Evolutionary conservation across 1,140 invertebrate genomes (phyloP).

Genomic region (Sitophilus oryzae): DNA sequence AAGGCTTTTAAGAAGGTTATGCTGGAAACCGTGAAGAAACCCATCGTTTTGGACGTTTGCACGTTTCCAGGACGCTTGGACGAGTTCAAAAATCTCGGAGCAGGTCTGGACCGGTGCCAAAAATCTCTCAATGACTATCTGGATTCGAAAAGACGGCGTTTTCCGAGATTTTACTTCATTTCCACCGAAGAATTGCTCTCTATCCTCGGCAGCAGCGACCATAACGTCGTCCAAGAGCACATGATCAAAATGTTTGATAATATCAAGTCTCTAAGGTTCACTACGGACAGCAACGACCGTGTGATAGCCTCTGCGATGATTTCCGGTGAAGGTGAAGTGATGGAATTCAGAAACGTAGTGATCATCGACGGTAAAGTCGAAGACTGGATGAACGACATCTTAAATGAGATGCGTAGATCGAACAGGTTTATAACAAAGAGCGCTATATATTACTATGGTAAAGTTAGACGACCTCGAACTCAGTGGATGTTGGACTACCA

Average conservation of each 20-base stretch:
- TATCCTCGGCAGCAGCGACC: slow-evolving; percentile 79
- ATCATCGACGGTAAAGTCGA: slow-evolving; percentile 62
- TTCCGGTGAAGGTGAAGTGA: slow-evolving; percentile 78
- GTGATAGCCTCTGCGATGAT: slow-evolving; percentile 71
- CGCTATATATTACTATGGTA: slow-evolving; percentile 79
- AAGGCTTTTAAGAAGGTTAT: slow-evolving; percentile 76
- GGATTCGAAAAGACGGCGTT: slow-evolving; percentile 77
- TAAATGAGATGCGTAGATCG: slow-evolving; percentile 75
- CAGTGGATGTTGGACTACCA: slow-evolving; percentile 85
- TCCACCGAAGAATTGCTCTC: slow-evolving; percentile 87
- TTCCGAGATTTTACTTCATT: slow-evolving; percentile 88
- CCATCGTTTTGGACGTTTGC: slow-evolving; percentile 73
- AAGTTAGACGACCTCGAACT: slow-evolving; percentile 51
- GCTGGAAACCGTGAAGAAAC: slow-evolving; percentile 69
- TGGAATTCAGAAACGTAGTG: slow-evolving; percentile 68
- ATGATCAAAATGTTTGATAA: slow-evolving; percentile 96
- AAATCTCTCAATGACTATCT: slow-evolving; percentile 87
- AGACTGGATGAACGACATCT: slow-evolving; percentile 82
- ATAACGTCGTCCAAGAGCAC: slow-evolving; percentile 77
- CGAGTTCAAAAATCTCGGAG: slow-evolving; percentile 67
- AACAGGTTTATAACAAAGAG: slow-evolving; percentile 84
- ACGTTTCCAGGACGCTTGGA: slow-evolving; percentile 61
- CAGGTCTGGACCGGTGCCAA: slow-evolving; percentile 79
- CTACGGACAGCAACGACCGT: slow-evolving; percentile 54
- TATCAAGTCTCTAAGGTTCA: slow-evolving; percentile 66